Evolutionary conservation across 1,140 invertebrate genomes (phyloP).

Genomic region (Saccostrea echinata): DNA sequence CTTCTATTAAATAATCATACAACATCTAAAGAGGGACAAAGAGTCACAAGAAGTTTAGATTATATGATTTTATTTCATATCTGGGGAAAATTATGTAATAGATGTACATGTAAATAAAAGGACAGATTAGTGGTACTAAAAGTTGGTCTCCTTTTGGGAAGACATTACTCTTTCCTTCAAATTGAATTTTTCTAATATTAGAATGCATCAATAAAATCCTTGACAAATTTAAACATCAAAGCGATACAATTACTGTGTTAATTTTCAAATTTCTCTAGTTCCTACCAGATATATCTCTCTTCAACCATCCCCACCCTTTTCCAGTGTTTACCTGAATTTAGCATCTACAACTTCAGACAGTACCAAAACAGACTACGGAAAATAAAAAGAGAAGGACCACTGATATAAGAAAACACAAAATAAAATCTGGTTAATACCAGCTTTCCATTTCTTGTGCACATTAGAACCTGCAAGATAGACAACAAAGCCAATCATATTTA

Average conservation of each 20-base stretch:
- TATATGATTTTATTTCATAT: neutral
- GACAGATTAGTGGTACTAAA: too few relatives aligned
- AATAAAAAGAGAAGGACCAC: neutral
- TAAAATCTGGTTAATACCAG: slow-evolving; percentile 29
- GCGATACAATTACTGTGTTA: too few relatives aligned
- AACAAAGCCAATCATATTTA: neutral
- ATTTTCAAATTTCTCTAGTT: too few relatives aligned
- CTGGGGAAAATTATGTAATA: neutral
- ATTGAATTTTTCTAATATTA: too few relatives aligned
- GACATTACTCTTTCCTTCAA: too few relatives aligned
- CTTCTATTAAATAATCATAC: neutral
- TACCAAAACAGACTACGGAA: neutral
- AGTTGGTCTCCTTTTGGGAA: too few relatives aligned
- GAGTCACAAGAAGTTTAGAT: neutral
- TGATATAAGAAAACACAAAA: neutral
- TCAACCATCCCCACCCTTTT: too few relatives aligned
- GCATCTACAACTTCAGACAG: too few relatives aligned
- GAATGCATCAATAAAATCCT: too few relatives aligned
- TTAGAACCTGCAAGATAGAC: slow-evolving; percentile 31
- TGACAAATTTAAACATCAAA: too few relatives aligned
- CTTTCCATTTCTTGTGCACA: neutral
- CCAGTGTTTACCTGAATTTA: too few relatives aligned
- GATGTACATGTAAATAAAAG: neutral
- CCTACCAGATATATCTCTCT: too few relatives aligned
- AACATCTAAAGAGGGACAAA: neutral